Base-by-base conservation (phyloP, 2,797 vertebrate species). In the Enteromius afrohamiltoni region DNA sequence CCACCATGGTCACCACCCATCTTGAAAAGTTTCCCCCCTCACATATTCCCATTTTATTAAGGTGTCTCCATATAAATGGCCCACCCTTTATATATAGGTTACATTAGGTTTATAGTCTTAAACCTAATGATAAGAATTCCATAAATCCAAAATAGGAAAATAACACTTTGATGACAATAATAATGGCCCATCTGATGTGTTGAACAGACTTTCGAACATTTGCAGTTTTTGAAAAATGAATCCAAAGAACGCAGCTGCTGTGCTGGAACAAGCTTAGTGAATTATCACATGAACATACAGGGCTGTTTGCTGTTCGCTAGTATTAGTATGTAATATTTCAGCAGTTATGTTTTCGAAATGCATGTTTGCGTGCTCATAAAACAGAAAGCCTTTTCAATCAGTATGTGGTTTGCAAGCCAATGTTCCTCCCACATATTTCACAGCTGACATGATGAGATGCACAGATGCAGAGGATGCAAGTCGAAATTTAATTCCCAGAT, bases 341-440 rank as follows among this genome's bases (percentile, higher is more conserved):
- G 58, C 26, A 47, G 4, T 77, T 62, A 13, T 62, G 19, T 51
- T 51, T 5, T 79, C 21, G 51, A 51, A 51, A 53, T 17, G 29
- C 34, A 64, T 31, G 13, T 49, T 79, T 65, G 58, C 49, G 40
- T 65, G 60, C 69, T 53, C 19, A 45, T 76, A 29, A 78, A 51
- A 51, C 47, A 37, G 29, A 65, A 67, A 79, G 19, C 62, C 7
- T 29, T 51, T 37, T 17, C 45, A 45, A 23, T 60, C 23, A 31
- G 51, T 55, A 29, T 80, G 51, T 2, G 6, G 31, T 40, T 42
- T 80, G 77, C 23, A 29, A 17, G 53, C 67, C 79, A 71, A 62
- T 60, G 42, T 80, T 71, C 53, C 68, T 71, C 68, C 79, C 53
- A 80, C 68, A 81, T 81, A 81, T 81, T 73, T 81, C 45, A 13